A percentile compares a stretch with the other conserved stretches of the same genome.
Evolutionary conservation across 2,888 invertebrate species (phyloP).

Genomic region (Nephrotoma appendiculata): DNA sequence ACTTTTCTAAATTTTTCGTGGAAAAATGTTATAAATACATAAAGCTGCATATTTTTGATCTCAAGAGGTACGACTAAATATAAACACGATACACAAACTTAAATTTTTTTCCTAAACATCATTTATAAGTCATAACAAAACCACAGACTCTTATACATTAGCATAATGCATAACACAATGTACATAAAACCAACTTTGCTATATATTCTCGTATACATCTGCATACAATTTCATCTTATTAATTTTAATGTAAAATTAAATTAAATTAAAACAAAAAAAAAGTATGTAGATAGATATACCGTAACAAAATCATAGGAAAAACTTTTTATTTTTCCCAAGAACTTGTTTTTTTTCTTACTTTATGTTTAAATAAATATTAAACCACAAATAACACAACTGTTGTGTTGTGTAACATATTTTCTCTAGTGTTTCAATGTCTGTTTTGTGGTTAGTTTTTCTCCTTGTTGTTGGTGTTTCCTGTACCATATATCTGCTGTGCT

Average conservation of each 20-base stretch:
- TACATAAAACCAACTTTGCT: too few species aligned
- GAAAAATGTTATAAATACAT: too few species aligned
- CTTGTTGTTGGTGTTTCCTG: neutral
- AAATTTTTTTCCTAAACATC: too few species aligned
- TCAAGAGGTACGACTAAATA: too few species aligned
- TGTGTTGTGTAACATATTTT: neutral
- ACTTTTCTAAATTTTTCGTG: too few species aligned
- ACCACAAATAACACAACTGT: neutral
- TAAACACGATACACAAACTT: too few species aligned
- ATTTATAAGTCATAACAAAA: too few species aligned
- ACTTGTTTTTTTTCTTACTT: neutral
- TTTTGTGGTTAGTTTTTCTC: neutral
- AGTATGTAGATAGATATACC: neutral
- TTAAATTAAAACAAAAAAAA: neutral
- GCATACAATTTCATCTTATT: neutral
- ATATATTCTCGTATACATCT: neutral
- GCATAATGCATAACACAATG: too few species aligned
- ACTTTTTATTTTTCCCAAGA: neutral
- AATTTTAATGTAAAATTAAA: neutral
- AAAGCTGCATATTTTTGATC: too few species aligned
- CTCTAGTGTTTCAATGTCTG: neutral
- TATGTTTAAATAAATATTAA: neutral
- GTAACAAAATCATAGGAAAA: neutral
- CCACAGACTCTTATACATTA: too few species aligned
- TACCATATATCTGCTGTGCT: neutral